These are phyloP conservation scores for Podotricha telesiphe DNA, from an alignment of 2,888 invertebrate genomes.

Conservation along the genomic window DNA sequence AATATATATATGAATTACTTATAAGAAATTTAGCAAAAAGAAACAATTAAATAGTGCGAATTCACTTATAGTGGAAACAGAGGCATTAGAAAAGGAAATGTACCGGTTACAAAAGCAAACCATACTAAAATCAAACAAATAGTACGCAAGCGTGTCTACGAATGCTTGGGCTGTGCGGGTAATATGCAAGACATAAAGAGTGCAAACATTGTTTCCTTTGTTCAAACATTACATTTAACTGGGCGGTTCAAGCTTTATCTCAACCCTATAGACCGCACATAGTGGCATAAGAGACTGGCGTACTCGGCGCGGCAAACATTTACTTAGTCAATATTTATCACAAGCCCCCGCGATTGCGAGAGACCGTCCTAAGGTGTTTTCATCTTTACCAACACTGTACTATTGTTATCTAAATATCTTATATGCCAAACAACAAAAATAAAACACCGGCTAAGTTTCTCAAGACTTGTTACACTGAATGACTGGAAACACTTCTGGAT, in stretches of 20 bases:
- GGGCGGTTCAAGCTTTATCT: slow-evolving; percentile 64
- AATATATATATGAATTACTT: background rate
- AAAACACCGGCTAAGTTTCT: background rate
- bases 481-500: background rate
- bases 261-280: slow-evolving; percentile 62
- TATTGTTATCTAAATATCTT: slow-evolving; percentile 45
- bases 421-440: slow-evolving; percentile 27
- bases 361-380: slow-evolving; percentile 55
- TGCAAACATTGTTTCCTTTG: slow-evolving; percentile 76
- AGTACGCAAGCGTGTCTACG: slow-evolving; percentile 71
- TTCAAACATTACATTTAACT: slow-evolving; percentile 74
- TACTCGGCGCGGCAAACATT: slow-evolving; percentile 75
- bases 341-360: slow-evolving; percentile 67
- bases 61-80: background rate
- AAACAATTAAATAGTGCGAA: background rate
- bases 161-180: slow-evolving; percentile 64
- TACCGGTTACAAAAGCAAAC: slow-evolving; percentile 23
- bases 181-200: slow-evolving; percentile 68
- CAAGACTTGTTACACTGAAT: background rate
- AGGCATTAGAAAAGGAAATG: slow-evolving; percentile 4
- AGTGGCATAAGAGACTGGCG: slow-evolving; percentile 67
- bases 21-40: background rate
- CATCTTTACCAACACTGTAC: slow-evolving; percentile 43
- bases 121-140: slow-evolving; percentile 52
- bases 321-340: slow-evolving; percentile 76